A percentile compares a stretch with the other conserved stretches of the same genome.
These are phyloP conservation scores for Oreotragus oreotragus DNA, from an alignment of 2,113 vertebrate genomes.

Conservation along the genomic window DNA sequence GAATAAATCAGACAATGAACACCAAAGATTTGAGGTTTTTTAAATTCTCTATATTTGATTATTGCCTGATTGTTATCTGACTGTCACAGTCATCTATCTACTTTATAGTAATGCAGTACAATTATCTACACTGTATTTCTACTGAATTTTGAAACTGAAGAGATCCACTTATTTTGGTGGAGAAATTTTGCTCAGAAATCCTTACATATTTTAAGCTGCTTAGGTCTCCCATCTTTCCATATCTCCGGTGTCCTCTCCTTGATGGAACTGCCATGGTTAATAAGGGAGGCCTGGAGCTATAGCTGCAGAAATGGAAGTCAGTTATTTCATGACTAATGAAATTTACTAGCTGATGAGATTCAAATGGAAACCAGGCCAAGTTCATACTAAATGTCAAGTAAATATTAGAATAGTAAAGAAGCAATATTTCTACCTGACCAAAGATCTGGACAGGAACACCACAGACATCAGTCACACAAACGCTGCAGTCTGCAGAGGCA, in stretches of 20 bases:
- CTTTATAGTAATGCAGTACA: neutral
- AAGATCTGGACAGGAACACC: conserved; percentile 79
- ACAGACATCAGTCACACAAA: conserved; percentile 79
- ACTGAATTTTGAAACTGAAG: neutral
- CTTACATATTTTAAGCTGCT: neutral
- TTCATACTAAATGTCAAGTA: neutral
- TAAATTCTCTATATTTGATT: conserved; percentile 4
- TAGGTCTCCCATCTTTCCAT: neutral
- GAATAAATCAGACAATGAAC: neutral
- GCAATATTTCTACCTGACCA: conserved; percentile 81
- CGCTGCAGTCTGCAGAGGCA: conserved; percentile 82
- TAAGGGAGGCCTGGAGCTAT: neutral
- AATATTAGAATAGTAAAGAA: neutral
- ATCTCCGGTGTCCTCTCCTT: neutral
- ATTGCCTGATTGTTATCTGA: neutral
- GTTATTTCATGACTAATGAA: neutral
- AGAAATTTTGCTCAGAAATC: neutral
- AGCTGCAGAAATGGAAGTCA: neutral
- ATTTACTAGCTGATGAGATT: neutral
- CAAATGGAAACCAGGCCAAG: neutral
- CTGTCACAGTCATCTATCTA: neutral
- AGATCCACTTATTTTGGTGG: neutral
- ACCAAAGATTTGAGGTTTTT: neutral
- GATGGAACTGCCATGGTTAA: neutral
- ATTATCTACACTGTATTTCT: neutral